A percentile compares a stretch with the other conserved stretches of the same genome.
Evolutionary conservation across 2,888 invertebrate genomes (phyloP).

Genomic region (Cerastis rubricosa): DNA sequence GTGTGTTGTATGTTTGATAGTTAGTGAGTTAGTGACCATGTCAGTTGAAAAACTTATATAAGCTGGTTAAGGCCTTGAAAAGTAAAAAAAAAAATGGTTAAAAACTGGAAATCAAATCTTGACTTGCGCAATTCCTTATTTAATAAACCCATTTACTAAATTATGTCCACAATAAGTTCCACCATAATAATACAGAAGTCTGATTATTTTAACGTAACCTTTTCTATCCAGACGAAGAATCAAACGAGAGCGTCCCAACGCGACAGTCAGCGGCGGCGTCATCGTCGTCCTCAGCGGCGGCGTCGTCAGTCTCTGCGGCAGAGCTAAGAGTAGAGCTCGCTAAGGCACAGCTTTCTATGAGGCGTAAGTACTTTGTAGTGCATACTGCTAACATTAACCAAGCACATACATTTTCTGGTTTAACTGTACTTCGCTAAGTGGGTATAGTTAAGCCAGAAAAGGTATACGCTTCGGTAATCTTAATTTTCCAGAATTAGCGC

Average conservation of each 20-base stretch:
- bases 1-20: too few species aligned
- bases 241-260: constrained; percentile 81
- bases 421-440: background rate
- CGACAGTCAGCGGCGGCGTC: constrained; percentile 67
- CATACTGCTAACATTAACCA: background rate
- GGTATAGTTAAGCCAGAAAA: background rate
- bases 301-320: constrained; percentile 65
- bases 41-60: too few species aligned
- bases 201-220: background rate
- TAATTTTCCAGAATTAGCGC: background rate
- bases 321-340: constrained; percentile 67
- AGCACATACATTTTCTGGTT: background rate
- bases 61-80: too few species aligned
- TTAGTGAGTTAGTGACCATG: too few species aligned
- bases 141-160: background rate
- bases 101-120: too few species aligned
- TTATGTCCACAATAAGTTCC: background rate
- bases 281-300: constrained; percentile 74
- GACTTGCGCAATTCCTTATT: background rate
- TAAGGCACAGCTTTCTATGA: constrained; percentile 60
- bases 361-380: constrained; percentile 68
- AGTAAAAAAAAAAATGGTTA: too few species aligned
- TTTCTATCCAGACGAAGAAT: constrained; percentile 80
- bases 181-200: background rate
- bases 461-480: background rate